Evolutionary conservation across 2,888 invertebrate species (phyloP).

Genomic region (Dinocampus coccinellae): DNA sequence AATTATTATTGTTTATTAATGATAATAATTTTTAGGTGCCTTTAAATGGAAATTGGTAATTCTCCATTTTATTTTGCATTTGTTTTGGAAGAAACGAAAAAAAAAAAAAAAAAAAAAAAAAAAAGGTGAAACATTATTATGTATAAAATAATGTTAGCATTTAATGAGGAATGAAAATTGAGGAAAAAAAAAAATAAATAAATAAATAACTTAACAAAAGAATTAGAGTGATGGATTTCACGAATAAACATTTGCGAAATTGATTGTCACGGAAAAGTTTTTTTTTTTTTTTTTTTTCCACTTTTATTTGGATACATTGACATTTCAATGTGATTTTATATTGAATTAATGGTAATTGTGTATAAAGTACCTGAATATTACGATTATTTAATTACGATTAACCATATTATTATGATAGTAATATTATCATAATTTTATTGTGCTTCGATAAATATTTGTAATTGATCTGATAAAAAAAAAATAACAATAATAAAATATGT

Average conservation of each 20-base stretch:
- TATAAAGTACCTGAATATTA: constrained; percentile 67
- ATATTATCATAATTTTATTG: neutral
- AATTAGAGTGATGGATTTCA: neutral
- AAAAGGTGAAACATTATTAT: neutral
- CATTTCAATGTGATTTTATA: constrained; percentile 34
- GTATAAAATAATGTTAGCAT: neutral
- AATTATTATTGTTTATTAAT: neutral
- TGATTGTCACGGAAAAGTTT: no score
- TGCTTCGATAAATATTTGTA: constrained; percentile 1
- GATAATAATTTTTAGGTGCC: constrained; percentile 3
- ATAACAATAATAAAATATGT: neutral
- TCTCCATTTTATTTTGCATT: neutral
- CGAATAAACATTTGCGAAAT: neutral
- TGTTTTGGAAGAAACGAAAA: neutral
- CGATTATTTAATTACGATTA: constrained; percentile 20
- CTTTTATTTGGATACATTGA: neutral
- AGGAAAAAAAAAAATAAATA: neutral
- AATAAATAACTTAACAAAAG: neutral
- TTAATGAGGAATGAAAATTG: neutral
- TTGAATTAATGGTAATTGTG: constrained; percentile 65
- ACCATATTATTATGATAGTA: constrained; percentile 17
- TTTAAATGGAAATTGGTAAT: neutral
- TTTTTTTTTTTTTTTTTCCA: no score
- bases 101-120: no score
- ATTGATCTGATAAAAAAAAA: constrained; percentile 17